Evolutionary conservation across 2,888 invertebrate genomes (phyloP), one percentile per base, ranked within the genome.

Genomic region (Diplolepis rosae): DNA sequence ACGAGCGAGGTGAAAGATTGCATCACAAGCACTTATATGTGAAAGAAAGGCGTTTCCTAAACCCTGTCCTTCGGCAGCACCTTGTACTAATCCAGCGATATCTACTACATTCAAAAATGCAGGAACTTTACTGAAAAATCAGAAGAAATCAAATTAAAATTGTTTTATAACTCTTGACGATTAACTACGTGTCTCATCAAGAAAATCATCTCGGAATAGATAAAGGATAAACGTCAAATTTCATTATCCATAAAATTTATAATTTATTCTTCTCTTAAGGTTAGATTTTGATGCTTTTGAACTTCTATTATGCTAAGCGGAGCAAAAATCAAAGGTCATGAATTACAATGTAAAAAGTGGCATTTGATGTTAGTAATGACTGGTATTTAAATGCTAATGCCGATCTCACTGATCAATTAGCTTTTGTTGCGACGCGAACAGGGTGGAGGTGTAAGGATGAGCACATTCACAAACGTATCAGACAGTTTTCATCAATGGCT

Each of bases 41-140:
- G 99, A 98, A 54, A 99, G 92, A 90, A 99, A 99, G 74, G 98
- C 98, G 89, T 99, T 99, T 84, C 99, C 99, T 69, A 99, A 91
- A 1, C 99, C 98, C 89, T 98, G 97, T 0, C 99, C 99, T 88
- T 99, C 98, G 3, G 98, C 95, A 1, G 99, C 99, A 32, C 99
- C 99, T 85, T 98, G 96, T 42, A 99, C 99, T 77, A 99, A 90
- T 9, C 99, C 99, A 68, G 99, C 99, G 83, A 99, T 99, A 89
- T 99, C 99, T 32, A 98, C 97, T 35, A 99, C 95, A 89, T 98
- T 99, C 77, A 99, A 90, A 89, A 95, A 99, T 0, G 99, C 99
- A 13, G 99, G 98, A 39, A 99, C 99, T 91, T 98, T 98, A 89
- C 98, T 98, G 90, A n/a, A 91, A 91, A 77, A 75, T 15, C 1